phyloP scores from a whole-genome alignment of 2,797 vertebrate genomes.

The Lepidocolaptes lacrymiger region DNA sequence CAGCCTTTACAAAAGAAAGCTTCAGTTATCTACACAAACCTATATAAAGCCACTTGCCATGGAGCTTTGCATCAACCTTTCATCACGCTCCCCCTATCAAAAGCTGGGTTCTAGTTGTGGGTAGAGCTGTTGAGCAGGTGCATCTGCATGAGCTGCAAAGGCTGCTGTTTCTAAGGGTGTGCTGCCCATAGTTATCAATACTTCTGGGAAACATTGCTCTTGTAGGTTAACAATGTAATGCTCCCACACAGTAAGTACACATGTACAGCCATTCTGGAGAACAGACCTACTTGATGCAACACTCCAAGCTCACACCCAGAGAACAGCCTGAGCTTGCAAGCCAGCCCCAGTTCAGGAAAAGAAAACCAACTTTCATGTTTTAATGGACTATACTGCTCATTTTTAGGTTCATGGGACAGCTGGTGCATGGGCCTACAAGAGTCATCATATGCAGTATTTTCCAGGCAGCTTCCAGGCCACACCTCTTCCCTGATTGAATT shows the following conservation, averaged over 20 bases:
- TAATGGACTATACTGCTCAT: background rate
- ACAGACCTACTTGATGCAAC: background rate
- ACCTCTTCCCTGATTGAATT: background rate
- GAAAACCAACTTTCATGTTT: background rate
- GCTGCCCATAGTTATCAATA: background rate
- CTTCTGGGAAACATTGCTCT: background rate
- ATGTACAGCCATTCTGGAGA: background rate
- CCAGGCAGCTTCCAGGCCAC: background rate
- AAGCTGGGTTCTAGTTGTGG: background rate
- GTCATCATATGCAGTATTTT: background rate
- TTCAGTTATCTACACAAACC: background rate
- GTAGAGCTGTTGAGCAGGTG: background rate
- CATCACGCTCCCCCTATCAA: background rate
- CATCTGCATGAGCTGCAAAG: background rate
- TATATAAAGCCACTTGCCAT: background rate
- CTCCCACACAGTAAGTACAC: background rate
- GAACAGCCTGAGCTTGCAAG: background rate
- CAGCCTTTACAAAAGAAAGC: slow-evolving; percentile 32
- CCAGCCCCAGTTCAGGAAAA: background rate
- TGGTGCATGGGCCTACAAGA: background rate
- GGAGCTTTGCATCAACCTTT: background rate
- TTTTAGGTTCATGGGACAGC: background rate
- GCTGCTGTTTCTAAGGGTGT: background rate
- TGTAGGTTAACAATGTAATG: accelerated
- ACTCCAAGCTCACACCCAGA: background rate